Conservation (phyloP, 1,140 invertebrate species). For the Argopecten irradians region DNA sequence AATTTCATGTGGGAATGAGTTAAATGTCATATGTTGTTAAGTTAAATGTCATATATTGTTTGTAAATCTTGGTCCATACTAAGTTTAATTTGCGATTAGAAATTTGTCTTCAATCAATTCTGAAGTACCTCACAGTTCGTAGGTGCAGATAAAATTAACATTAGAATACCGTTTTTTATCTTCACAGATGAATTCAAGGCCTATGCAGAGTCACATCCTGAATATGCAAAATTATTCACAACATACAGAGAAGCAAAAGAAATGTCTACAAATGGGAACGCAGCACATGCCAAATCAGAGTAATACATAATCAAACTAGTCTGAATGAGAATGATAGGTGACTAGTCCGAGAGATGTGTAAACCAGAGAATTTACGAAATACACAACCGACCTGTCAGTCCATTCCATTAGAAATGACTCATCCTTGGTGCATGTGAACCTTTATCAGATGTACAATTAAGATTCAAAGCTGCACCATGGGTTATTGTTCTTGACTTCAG, state of each 20-base stretch:
- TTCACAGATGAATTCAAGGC: slow-evolving; percentile 73
- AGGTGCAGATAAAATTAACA: background rate
- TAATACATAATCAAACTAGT: background rate
- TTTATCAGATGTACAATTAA: background rate
- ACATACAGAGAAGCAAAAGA: slow-evolving; percentile 56
- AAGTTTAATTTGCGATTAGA: background rate
- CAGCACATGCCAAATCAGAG: background rate
- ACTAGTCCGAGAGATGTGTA: too few relatives aligned
- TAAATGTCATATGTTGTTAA: background rate
- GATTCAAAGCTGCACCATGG: too few relatives aligned
- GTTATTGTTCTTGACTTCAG: too few relatives aligned
- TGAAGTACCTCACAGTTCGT: background rate
- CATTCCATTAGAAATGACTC: background rate
- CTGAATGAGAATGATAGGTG: too few relatives aligned
- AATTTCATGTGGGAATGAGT: background rate
- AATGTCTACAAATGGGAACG: background rate
- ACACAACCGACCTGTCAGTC: background rate
- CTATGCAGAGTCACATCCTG: slow-evolving; percentile 73
- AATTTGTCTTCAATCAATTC: too few relatives aligned
- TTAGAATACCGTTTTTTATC: slow-evolving; percentile 22
- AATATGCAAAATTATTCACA: slow-evolving; percentile 71
- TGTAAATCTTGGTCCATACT: background rate
- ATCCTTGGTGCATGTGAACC: background rate
- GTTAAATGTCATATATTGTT: background rate
- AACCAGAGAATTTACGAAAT: too few relatives aligned